These are phyloP conservation scores for Lepilemur septentrionalis DNA, from an alignment of 2,797 vertebrate species.

Conservation along the genomic window DNA sequence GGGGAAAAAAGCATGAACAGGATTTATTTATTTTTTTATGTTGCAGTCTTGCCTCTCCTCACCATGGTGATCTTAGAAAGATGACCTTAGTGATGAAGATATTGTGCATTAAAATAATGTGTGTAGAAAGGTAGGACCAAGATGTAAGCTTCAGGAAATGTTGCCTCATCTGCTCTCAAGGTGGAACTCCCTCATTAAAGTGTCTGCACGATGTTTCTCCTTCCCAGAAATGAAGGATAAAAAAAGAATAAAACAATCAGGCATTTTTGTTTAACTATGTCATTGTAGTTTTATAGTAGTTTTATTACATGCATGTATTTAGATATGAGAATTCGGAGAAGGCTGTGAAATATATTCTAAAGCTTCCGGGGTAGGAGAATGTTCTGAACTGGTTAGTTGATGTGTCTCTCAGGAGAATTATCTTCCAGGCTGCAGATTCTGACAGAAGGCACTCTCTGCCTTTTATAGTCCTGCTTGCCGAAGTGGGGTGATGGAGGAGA, in stretches of 20 bases:
- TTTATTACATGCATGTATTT: slow-evolving; percentile 54
- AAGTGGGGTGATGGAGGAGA: slow-evolving; percentile 16
- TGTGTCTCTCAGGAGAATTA: slow-evolving; percentile 55
- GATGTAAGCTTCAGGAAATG: neutral
- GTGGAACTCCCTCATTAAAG: neutral
- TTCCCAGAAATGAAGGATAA: slow-evolving; percentile 63
- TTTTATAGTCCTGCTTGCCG: slow-evolving; percentile 51
- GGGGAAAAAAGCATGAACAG: neutral
- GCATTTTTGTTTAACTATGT: slow-evolving; percentile 46
- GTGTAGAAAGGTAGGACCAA: neutral
- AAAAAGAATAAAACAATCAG: slow-evolving; percentile 54
- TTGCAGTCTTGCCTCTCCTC: neutral
- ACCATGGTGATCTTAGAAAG: neutral
- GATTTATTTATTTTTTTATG: neutral
- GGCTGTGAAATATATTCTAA: slow-evolving; percentile 41
- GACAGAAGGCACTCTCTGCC: slow-evolving; percentile 16
- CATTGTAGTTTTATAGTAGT: slow-evolving; percentile 41
- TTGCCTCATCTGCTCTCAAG: neutral
- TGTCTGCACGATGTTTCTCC: slow-evolving; percentile 27
- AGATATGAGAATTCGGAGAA: slow-evolving; percentile 36
- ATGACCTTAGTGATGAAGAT: neutral
- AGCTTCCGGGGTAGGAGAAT: neutral
- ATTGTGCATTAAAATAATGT: slow-evolving; percentile 2
- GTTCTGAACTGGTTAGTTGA: slow-evolving; percentile 30
- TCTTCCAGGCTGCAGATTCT: slow-evolving; percentile 45